A percentile compares a stretch with the other conserved stretches of the same genome.
These are phyloP conservation scores for Sula dactylatra DNA, from an alignment of 2,113 vertebrate species.

Conservation along the genomic window DNA sequence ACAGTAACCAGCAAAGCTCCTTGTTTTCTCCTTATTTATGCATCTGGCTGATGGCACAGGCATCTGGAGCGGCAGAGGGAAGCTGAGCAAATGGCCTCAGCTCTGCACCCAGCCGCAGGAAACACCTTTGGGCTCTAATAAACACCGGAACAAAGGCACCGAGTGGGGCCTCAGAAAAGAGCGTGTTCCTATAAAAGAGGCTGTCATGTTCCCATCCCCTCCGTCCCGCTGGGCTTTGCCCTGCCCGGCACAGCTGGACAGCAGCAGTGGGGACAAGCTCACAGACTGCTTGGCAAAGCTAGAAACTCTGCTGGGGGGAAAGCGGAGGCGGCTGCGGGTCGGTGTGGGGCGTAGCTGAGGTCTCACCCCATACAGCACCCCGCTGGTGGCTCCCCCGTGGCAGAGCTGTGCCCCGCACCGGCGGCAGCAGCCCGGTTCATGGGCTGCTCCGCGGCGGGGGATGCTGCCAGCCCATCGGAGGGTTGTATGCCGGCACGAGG, in stretches of 20 bases:
- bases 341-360: background rate
- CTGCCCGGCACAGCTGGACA: background rate
- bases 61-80: background rate
- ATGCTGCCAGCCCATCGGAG: background rate
- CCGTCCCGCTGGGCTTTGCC: background rate
- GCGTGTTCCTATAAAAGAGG: background rate
- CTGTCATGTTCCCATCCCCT: background rate
- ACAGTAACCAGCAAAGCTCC: background rate
- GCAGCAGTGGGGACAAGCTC: background rate
- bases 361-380: background rate
- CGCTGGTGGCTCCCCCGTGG: background rate
- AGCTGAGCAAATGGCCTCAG: background rate
- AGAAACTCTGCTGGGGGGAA: background rate
- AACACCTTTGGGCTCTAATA: background rate
- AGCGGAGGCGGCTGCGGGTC: background rate
- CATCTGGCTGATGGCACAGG: background rate
- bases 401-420: too few species aligned
- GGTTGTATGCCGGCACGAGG: too few species aligned
- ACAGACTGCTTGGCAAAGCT: background rate
- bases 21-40: background rate
- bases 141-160: background rate
- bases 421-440: background rate
- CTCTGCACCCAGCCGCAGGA: background rate
- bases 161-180: rapidly evolving
- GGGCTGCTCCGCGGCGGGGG: rapidly evolving